Percentiles rank a stretch among this genome's conserved stretches.
Evolutionary conservation across 1,140 invertebrate genomes (phyloP).

Genomic region (Drosophila virilis): DNA sequence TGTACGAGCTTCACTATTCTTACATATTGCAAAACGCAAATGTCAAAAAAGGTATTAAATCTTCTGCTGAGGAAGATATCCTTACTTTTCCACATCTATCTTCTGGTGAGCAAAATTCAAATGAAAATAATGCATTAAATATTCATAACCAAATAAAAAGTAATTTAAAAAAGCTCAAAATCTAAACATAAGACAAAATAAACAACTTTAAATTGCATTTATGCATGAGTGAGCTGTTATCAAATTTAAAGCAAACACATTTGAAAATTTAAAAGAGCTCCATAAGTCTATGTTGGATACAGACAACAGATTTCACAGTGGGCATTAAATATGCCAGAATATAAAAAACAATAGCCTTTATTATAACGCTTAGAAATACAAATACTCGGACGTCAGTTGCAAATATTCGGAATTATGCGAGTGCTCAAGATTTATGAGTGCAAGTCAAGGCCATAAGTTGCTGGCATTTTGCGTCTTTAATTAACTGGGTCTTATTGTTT

Average conservation of each 20-base stretch:
- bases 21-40: too few relatives aligned
- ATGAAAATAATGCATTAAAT: too few relatives aligned
- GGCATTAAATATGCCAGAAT: constrained; percentile 2
- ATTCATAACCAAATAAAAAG: neutral
- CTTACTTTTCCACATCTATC: too few relatives aligned
- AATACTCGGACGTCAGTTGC: constrained; percentile 7
- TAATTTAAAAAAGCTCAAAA: neutral
- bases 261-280: neutral
- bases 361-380: constrained; percentile 21
- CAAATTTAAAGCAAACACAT: neutral
- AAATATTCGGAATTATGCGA: constrained; percentile 28
- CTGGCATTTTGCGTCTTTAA: constrained; percentile 57
- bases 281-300: constrained; percentile 17
- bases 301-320: constrained; percentile 4
- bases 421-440: constrained; percentile 15
- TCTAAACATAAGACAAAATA: too few relatives aligned
- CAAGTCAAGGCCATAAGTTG: constrained; percentile 55
- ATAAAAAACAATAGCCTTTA: constrained; percentile 24
- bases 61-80: too few relatives aligned
- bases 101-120: too few relatives aligned
- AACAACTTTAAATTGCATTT: neutral
- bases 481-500: constrained; percentile 58
- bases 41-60: too few relatives aligned
- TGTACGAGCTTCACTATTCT: too few relatives aligned
- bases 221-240: neutral